Percentiles rank a stretch among this genome's conserved stretches.
phyloP scores from a whole-genome alignment of 2,888 invertebrate genomes.

The Ennomos quercinarius region DNA sequence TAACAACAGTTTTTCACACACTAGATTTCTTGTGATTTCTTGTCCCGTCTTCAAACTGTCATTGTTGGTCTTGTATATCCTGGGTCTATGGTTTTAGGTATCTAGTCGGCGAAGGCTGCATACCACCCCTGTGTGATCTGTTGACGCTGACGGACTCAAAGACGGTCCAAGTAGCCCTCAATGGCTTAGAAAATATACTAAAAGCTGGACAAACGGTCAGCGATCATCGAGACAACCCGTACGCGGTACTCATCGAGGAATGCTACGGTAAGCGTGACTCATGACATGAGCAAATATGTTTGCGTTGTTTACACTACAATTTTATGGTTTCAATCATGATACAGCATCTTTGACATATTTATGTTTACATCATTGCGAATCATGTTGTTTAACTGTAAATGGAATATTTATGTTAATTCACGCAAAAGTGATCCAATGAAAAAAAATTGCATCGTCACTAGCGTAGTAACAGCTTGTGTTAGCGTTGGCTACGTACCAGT shows the following conservation, averaged over 20 bases:
- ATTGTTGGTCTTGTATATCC: too few relatives aligned
- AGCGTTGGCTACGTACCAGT: too few relatives aligned
- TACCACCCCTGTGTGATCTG: slow-evolving; percentile 96
- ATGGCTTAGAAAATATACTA: slow-evolving; percentile 97
- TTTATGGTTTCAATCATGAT: too few relatives aligned
- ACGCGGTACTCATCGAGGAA: slow-evolving; percentile 96
- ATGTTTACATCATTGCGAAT: slow-evolving; percentile 2
- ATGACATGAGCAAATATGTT: slow-evolving; percentile 9
- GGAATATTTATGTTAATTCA: too few relatives aligned
- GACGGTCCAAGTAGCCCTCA: slow-evolving; percentile 97
- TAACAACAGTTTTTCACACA: too few relatives aligned
- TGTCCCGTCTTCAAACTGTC: too few relatives aligned
- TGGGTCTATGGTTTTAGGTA: slow-evolving; percentile 83
- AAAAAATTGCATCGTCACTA: too few relatives aligned
- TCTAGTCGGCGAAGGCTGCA: slow-evolving; percentile 92
- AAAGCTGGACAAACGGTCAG: slow-evolving; percentile 95
- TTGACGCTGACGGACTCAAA: slow-evolving; percentile 97
- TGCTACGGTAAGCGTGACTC: slow-evolving; percentile 91
- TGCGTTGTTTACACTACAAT: neutral
- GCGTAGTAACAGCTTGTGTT: too few relatives aligned
- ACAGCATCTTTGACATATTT: too few relatives aligned
- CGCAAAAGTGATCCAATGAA: too few relatives aligned
- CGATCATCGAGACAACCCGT: slow-evolving; percentile 93
- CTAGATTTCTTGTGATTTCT: too few relatives aligned
- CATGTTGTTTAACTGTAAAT: slow-evolving; percentile 2